Evolutionary conservation across 2,113 vertebrate species (phyloP).

Genomic region (Ramphastos sulfuratus): DNA sequence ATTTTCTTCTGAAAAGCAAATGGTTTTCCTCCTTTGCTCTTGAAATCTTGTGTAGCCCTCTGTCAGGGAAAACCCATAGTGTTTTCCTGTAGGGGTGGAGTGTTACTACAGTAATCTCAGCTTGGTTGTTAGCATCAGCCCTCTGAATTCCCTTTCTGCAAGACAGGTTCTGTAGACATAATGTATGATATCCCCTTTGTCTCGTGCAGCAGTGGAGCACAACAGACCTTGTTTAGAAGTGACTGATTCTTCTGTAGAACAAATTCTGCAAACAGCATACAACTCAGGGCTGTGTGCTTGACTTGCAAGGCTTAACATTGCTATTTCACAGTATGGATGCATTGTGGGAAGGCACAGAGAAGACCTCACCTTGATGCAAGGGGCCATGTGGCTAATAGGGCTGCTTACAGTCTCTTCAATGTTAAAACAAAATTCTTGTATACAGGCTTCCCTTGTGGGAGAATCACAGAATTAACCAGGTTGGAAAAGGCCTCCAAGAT

Average conservation of each 20-base stretch:
- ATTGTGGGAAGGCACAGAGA: neutral
- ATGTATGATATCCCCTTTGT: neutral
- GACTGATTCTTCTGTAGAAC: neutral
- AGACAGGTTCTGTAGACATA: neutral
- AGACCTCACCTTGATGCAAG: neutral
- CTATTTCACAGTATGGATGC: neutral
- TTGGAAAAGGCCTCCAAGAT: no score
- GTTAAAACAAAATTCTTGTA: neutral
- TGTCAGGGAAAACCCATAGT: neutral
- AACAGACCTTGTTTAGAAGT: neutral
- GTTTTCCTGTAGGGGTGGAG: neutral
- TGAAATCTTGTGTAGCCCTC: neutral
- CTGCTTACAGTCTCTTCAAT: neutral
- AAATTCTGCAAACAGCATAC: neutral
- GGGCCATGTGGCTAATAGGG: neutral
- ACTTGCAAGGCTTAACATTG: neutral
- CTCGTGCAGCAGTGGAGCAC: neutral
- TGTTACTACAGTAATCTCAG: neutral
- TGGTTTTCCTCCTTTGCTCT: neutral
- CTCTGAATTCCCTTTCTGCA: neutral
- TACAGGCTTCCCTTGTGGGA: neutral
- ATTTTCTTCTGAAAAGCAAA: neutral
- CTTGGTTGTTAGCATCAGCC: neutral
- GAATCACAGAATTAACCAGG: no score
- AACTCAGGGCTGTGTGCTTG: neutral